A percentile compares a stretch with the other conserved stretches of the same genome.
These are phyloP conservation scores for Calcarius ornatus DNA, from an alignment of 2,113 vertebrate species.

Conservation along the genomic window DNA sequence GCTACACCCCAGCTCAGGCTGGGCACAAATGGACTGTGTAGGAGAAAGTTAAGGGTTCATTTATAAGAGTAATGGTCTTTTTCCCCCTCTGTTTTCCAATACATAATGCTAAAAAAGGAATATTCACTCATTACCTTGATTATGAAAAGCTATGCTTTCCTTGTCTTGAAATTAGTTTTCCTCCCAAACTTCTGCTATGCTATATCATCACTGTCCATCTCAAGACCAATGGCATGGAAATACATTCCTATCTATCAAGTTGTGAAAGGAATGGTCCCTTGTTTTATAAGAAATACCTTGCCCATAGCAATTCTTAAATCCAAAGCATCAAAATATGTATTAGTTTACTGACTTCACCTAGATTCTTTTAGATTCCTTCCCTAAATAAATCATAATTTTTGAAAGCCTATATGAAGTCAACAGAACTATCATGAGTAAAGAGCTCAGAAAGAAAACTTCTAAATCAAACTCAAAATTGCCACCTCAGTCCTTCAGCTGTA, in stretches of 20 bases:
- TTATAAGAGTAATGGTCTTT: background rate
- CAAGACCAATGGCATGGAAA: background rate
- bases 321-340: background rate
- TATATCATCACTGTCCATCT: background rate
- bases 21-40: background rate
- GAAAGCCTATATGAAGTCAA: background rate
- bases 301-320: background rate
- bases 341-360: background rate
- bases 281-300: background rate
- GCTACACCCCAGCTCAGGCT: background rate
- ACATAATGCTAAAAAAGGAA: background rate
- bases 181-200: background rate
- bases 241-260: background rate
- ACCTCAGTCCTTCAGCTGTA: background rate
- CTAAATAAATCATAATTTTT: background rate
- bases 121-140: background rate
- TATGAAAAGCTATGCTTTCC: background rate
- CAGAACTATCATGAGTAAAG: background rate
- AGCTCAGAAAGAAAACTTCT: background rate
- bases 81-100: rapidly evolving
- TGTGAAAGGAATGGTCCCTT: background rate
- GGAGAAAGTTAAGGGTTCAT: background rate
- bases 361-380: background rate
- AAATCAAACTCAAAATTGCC: background rate
- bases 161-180: background rate